Evolutionary conservation across 2,888 invertebrate species (phyloP), one percentile per base, ranked within the genome.

Genomic region (Spisula solida): DNA sequence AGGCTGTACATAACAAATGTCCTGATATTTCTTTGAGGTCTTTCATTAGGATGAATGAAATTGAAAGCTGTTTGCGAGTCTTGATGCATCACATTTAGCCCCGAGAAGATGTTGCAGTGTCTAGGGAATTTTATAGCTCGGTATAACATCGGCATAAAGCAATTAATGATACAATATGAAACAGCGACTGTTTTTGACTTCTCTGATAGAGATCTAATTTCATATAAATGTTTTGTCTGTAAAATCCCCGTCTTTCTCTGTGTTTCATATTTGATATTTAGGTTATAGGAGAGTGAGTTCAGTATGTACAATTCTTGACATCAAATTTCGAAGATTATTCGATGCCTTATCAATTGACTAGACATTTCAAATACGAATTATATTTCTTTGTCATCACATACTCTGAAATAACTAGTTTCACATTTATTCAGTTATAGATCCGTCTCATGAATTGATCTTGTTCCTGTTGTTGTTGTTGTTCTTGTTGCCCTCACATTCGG

Each of bases 1-100:
- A 86, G 75, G 48, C 51, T 79, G 70, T 84, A 83, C 81, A 84
- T 88, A 88, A 90, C 85, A 85, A 90, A 90, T 88, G 90, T 85
- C 85, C 78, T 31, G 66, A 41, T 25, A 81, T 86, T 66, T 81
- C 81, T 81, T 78, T 78, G 86, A 81, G 86, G 86, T 81, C 80
- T 81, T 70, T 70, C 79, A 85, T 85, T 78, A 84, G 51, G 48
- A 75, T 75, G 84, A 84, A 75, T 55, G 85, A 85, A 85, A 83
- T 41, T 75, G 83, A 83, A 75, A 83, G 75, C 75, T 70, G 83
- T 82, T 83, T 75, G 83, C 75, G 70, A 31, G 29, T 20, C 25
- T 14, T 34, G 66, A 51, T 83, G 70, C 83, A 75, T 75, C 75
- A 75, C 34, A 75, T 75, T 75, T 31, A 75, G 29, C 29, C 41